Evolutionary conservation across 2,113 vertebrate species (phyloP), one percentile per base, ranked within the genome.

Genomic region (Syngnathus typhle): DNA sequence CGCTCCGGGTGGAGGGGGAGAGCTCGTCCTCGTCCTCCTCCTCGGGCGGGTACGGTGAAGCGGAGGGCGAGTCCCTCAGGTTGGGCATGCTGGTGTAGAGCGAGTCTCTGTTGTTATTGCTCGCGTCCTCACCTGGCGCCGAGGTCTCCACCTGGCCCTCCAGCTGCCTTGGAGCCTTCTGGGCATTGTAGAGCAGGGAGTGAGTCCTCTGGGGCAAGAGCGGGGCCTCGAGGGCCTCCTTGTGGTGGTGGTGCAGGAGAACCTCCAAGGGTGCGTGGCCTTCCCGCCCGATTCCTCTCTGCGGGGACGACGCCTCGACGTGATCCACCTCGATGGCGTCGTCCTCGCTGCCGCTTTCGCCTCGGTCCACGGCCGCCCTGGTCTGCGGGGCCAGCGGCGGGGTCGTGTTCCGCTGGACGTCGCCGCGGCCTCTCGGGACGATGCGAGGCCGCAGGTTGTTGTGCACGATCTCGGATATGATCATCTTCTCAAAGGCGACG

Each of bases 61-160:
- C 92, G 79, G 94, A 93, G 60, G 91, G 93, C 1, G 92, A 98
- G 96, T 98, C 97, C 93, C 94, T 96, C 69, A 99, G 91, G 77
- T 99, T 96, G 85, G 97, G 97, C 96, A 98, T 96, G 92, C 97
- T 99, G 54, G 96, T 97, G 81, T 98, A 98, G 18, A 98, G 93
- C 55, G 97, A 99, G 95, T 98, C 96, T 91, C 97, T 97, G 85
- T 99, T 98, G 75, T 95, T 93, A 67, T 69, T 83, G 66, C 86
- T 81, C 69, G 39, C 88, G 73, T 95, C 94, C 64, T 93, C 93
- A 10, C 83, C 90, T 75, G 93, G 88, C 0, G 90, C 88, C 0
- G 92, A 91, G 83, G 94, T 90, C 90, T 63, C 92, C 90, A 39
- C 36, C 0, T 88, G 84, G 83, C 89, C 93, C 86, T 86, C 93